Base-by-base conservation (phyloP, 2,113 vertebrate genomes). In the Chionomys nivalis region DNA sequence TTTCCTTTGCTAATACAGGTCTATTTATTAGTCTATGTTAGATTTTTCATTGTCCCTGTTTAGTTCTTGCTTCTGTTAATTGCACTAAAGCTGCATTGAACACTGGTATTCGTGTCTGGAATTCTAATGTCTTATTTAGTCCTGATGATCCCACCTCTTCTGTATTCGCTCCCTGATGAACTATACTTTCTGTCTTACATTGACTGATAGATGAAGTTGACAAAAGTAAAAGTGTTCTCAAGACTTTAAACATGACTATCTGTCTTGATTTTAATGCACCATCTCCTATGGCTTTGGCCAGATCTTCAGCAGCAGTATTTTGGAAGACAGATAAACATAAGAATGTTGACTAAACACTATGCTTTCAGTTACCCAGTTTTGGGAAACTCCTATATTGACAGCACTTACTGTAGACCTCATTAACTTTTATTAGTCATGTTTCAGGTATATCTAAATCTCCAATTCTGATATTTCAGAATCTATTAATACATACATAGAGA, bases 381-480 rank as follows among this genome's bases (percentile, higher is more conserved):
- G 83, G 7, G 9, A 55, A 76, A 86, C 73, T 65, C 89, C 23
- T 89, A 61, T 55, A 85, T 66, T 49, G 23, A 82, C n/a, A 94
- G 33, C 10, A 73, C 9, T 87, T 77, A 44, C 10, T 49, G 3
- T 68, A 90, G 49, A 76, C 4, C n/a, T 92, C 42, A 75, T 14
- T 13, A 36, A 90, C 0, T 77, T 94, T 79, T 87, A 95, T 95
- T 90, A 70, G 16, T 86, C n/a, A 86, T 55, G 1, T 86, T 49
- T 92, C 39, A 95, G 87, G 28, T 94, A 31, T 36, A 97, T 33
- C 31, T n/a, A 81, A 87, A 39, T 66, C 66, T 7, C 89, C 39
- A 39, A 70, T 91, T 96, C 12, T 89, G 31, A 91, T 58, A 26
- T 49, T 95, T 44, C 26, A 49, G n/a, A 88, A 92, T 19, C 10